These are phyloP conservation scores for Ceratina australensis DNA, from an alignment of 1,140 invertebrate genomes.

Conservation along the genomic window DNA sequence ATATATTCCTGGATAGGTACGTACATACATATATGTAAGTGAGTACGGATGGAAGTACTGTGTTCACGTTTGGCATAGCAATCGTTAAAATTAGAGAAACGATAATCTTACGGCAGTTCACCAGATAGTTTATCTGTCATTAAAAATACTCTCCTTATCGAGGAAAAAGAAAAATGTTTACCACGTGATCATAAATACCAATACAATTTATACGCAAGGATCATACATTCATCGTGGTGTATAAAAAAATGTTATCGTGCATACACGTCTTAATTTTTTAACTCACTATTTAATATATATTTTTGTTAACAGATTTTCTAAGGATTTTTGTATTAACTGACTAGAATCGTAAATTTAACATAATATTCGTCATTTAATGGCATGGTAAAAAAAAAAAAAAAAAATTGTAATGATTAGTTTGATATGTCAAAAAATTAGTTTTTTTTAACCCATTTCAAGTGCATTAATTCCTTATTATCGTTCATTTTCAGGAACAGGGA, in stretches of 20 bases:
- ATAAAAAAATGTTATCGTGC: slow-evolving; percentile 30
- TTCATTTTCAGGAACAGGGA: slow-evolving; percentile 7
- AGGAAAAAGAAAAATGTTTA: slow-evolving; percentile 25
- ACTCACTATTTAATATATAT: slow-evolving; percentile 43
- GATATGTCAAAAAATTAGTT: slow-evolving; percentile 45
- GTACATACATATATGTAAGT: background rate
- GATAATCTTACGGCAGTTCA: no score
- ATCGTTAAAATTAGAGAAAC: no score
- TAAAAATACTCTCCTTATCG: slow-evolving; percentile 14
- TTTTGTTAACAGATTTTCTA: slow-evolving; percentile 52
- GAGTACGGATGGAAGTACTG: background rate
- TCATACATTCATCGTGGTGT: slow-evolving; percentile 14
- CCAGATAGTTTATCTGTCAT: slow-evolving; percentile 6
- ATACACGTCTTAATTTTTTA: slow-evolving; percentile 46
- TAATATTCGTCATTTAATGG: slow-evolving; percentile 42
- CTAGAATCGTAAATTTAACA: slow-evolving; percentile 44
- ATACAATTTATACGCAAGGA: slow-evolving; percentile 19
- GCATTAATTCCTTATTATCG: background rate
- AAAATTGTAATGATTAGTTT: slow-evolving; percentile 60
- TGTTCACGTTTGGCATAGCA: background rate
- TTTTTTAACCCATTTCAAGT: slow-evolving; percentile 14
- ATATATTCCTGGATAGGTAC: background rate
- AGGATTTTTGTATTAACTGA: slow-evolving; percentile 53
- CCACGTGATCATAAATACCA: slow-evolving; percentile 19
- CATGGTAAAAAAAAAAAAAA: slow-evolving; percentile 58